phyloP scores from a whole-genome alignment of 2,113 vertebrate genomes.

The Phoxinus phoxinus region DNA sequence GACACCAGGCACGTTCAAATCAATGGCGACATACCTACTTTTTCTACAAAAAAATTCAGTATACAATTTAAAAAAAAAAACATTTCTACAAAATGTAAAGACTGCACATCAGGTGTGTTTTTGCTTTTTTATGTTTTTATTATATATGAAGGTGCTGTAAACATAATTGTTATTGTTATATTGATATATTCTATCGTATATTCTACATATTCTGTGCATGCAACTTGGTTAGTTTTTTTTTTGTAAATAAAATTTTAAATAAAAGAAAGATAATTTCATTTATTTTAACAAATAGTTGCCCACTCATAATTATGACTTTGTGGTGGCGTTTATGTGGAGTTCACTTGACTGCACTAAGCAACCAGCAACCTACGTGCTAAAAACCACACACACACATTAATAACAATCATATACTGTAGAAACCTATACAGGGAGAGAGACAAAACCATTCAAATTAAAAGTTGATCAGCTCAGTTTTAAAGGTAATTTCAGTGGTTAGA shows the following conservation, averaged over 20 bases:
- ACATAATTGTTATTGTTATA: not conserved
- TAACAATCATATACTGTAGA: not conserved
- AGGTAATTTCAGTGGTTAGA: not conserved
- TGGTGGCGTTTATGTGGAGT: not conserved
- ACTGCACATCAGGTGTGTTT: not conserved
- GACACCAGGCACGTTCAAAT: too few relatives aligned
- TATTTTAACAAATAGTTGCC: not conserved
- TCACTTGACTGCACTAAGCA: not conserved
- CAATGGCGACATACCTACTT: not conserved
- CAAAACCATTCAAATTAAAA: constrained; percentile 30
- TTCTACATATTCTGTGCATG: not conserved
- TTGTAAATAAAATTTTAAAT: too few relatives aligned
- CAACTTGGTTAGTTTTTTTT: not conserved
- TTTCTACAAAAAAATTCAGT: too few relatives aligned
- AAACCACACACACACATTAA: not conserved
- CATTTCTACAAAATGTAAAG: not conserved
- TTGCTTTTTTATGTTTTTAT: not conserved
- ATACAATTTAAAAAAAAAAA: too few relatives aligned
- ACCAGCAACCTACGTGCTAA: not conserved
- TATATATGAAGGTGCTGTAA: not conserved
- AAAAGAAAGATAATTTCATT: not conserved
- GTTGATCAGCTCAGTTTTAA: not conserved
- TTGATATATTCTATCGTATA: not conserved
- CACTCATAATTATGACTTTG: not conserved
- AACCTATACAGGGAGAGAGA: not conserved